These are phyloP conservation scores for Plutella xylostella DNA, from an alignment of 2,888 invertebrate genomes.

Conservation along the genomic window DNA sequence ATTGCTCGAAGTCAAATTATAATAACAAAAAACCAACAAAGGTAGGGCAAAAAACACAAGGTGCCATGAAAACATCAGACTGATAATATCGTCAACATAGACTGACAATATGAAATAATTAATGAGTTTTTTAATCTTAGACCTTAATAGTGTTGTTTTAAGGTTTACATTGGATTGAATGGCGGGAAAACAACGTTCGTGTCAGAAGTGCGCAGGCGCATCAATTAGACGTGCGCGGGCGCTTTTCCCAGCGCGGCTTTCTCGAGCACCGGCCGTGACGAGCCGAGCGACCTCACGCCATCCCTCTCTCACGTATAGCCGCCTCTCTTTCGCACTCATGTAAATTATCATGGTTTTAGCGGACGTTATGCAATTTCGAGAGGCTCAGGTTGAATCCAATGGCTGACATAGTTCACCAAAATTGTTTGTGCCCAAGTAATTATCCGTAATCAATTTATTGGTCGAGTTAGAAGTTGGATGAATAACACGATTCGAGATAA, in stretches of 20 bases:
- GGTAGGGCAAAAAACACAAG: not conserved
- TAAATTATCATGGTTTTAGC: not conserved
- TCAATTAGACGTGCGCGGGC: constrained; percentile 19
- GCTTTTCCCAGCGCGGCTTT: constrained; percentile 22
- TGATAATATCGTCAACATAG: not conserved
- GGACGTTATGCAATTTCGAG: not conserved
- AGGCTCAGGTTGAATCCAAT: not conserved
- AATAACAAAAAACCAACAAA: not conserved
- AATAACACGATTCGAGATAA: not conserved
- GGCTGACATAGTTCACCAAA: constrained; percentile 1
- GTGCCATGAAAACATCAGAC: not conserved
- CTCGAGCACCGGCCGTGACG: constrained; percentile 9
- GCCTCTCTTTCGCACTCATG: constrained; percentile 6
- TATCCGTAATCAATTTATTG: not conserved
- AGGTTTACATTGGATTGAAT: not conserved
- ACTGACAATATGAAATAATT: not conserved
- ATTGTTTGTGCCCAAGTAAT: not conserved
- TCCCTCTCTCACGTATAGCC: not conserved
- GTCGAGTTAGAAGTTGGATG: not conserved
- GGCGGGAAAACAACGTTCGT: constrained; percentile 25
- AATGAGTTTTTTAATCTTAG: no score
- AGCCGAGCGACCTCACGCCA: not conserved
- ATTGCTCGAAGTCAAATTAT: no score
- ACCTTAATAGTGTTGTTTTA: not conserved
- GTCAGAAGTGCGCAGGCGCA: constrained; percentile 13